Evolutionary conservation across 2,113 vertebrate genomes (phyloP).

Genomic region (Thryonomys swinderianus): DNA sequence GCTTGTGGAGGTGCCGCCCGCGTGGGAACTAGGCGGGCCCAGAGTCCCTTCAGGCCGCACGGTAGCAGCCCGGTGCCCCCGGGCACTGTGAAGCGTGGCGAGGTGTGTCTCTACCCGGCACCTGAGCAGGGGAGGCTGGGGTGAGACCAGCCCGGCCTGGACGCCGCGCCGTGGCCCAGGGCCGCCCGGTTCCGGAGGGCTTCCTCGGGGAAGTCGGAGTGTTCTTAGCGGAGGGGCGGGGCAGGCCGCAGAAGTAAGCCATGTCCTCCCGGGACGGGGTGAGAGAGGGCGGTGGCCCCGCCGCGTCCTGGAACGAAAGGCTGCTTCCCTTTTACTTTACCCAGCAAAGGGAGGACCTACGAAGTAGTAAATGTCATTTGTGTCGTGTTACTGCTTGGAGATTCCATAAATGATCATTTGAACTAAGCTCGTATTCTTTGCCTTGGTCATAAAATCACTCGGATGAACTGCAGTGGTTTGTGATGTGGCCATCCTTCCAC

Average conservation of each 20-base stretch:
- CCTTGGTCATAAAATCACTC: conserved; percentile 35
- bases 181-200: background rate
- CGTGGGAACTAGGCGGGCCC: background rate
- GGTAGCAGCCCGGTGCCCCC: background rate
- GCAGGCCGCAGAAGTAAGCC: background rate
- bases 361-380: background rate
- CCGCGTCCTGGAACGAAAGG: conserved; percentile 18
- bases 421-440: conserved; percentile 27
- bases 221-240: background rate
- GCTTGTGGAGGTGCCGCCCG: background rate
- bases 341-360: background rate
- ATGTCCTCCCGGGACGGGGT: background rate
- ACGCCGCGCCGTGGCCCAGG: background rate
- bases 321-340: conserved; percentile 25
- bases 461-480: background rate
- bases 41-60: background rate
- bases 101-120: background rate
- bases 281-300: background rate
- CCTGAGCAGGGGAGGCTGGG: background rate
- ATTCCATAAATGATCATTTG: conserved; percentile 12
- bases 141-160: background rate
- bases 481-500: background rate
- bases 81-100: background rate
- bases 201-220: background rate
- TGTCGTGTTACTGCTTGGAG: background rate